A percentile compares a stretch with the other conserved stretches of the same genome.
Conservation (phyloP, 2,797 vertebrate species). For the Rhinichthys osculus region DNA sequence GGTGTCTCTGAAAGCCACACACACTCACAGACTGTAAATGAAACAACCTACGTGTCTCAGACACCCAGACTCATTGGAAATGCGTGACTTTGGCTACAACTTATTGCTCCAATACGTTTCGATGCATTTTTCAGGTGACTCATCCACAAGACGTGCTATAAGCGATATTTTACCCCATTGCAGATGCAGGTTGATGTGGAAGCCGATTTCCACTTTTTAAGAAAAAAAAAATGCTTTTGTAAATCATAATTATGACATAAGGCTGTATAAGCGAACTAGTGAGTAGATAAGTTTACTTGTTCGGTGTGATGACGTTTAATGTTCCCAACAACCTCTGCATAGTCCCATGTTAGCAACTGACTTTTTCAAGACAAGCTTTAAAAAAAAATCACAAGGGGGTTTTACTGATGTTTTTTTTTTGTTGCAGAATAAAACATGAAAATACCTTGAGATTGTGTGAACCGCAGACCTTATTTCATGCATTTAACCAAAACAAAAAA, state of each 20-base stretch:
- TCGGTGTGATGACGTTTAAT: background rate
- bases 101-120: background rate
- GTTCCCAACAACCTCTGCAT: background rate
- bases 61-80: background rate
- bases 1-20: background rate
- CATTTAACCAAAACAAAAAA: background rate
- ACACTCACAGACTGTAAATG: background rate
- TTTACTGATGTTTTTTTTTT: background rate
- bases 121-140: background rate
- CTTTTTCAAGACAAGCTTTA: background rate
- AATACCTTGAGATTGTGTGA: background rate
- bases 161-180: background rate
- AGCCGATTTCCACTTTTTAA: background rate
- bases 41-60: background rate
- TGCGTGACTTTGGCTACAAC: background rate
- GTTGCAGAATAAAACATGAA: background rate
- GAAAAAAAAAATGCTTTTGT: too few species aligned
- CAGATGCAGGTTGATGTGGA: background rate
- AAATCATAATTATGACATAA: too few species aligned
- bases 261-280: background rate
- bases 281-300: too few species aligned
- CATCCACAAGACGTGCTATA: background rate
- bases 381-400: background rate
- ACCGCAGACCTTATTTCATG: background rate
- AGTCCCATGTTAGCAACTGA: background rate